A percentile compares a stretch with the other conserved stretches of the same genome.
Evolutionary conservation across 2,797 vertebrate species (phyloP).

Genomic region (Morelia viridis): DNA sequence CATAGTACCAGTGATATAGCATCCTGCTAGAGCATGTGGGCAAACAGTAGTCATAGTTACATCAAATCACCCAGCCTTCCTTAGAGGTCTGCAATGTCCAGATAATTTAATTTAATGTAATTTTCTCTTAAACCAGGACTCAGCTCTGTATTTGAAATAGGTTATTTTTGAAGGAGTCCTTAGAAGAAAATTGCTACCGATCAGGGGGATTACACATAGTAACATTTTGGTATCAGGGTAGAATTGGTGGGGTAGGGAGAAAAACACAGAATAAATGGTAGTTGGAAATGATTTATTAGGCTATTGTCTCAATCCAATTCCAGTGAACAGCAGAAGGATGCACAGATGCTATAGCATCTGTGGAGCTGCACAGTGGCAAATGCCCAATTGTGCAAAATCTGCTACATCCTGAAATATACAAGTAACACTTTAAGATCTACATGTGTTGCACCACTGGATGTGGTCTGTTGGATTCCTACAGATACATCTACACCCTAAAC

Average conservation of each 20-base stretch:
- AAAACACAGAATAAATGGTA: background rate
- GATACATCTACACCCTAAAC: background rate
- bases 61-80: background rate
- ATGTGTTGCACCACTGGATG: background rate
- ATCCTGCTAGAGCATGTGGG: background rate
- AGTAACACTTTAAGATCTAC: background rate
- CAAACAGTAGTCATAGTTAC: background rate
- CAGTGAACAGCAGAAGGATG: slow-evolving; percentile 10
- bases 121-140: background rate
- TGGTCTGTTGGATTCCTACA: background rate
- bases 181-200: background rate
- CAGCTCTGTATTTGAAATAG: background rate
- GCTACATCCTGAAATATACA: background rate
- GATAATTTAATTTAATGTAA: background rate
- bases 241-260: background rate
- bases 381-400: background rate
- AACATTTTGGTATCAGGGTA: background rate
- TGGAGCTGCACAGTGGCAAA: background rate
- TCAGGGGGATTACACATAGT: background rate
- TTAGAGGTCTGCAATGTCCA: background rate
- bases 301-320: background rate
- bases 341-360: background rate
- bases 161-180: background rate
- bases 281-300: background rate
- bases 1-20: background rate